Base-by-base conservation (phyloP, 1,140 invertebrate species). In the Temnothorax longispinosus region DNA sequence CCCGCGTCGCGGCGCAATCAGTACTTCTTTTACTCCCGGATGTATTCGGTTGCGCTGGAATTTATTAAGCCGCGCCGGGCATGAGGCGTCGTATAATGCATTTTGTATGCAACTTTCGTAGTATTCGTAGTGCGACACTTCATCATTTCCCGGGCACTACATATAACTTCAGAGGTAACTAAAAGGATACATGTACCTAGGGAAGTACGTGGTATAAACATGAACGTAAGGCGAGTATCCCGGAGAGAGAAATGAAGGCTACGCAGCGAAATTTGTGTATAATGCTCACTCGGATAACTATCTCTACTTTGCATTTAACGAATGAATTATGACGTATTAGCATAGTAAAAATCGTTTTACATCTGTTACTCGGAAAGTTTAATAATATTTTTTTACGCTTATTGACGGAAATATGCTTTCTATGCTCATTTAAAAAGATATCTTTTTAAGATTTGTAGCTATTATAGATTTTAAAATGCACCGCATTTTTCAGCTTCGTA, bases 71-170 rank as follows among this genome's bases (percentile, higher is more conserved):
- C 76, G 76, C 60, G 35, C 52, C 54, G 50, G 38, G 44, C 77
- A 77, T 56, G 75, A 77, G 47, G 69, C 80, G 76, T 71, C 58
- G 72, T 75, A 87, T 89, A 90, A 89, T 78, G 72, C 78, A 80
- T 89, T 89, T 90, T 87, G 77, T 69, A 65, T 54, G 60, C 86
- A 87, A 89, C 74, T 87, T 85, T 85, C 74, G 69, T 44, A 81
- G 58, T 77, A 75, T 87, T 85, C 67, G 69, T 38, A 81, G 65
- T 52, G 84, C 58, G 65, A 76, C 85, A 69, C 86, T 87, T 78
- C 85, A 86, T 89, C 88, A 80, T 89, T 90, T 87, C 13, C 85
- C 88, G 13, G 72, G 21, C 18, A 65, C 44, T 56, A 62, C 56
- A 44, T 78, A 13, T 56, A 82, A 82, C 71, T 88, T 88, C 41